Base-by-base conservation (phyloP, 2,888 invertebrate species). In the Leucophora obtusa region DNA sequence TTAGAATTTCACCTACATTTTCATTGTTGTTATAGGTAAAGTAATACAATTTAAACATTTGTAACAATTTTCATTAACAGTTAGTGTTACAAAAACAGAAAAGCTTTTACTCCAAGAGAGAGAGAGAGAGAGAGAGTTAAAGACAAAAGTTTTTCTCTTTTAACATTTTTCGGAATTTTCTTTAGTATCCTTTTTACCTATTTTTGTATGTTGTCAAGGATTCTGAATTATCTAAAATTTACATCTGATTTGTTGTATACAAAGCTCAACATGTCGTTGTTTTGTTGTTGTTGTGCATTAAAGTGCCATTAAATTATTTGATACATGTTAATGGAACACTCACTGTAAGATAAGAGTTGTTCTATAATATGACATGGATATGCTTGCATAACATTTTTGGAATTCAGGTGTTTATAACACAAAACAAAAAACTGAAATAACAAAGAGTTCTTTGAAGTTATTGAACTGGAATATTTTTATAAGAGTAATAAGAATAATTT, bases 1-100 rank as follows among this genome's bases (percentile, higher is more conserved):
- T 70, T 76, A 43, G n/a, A 66, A 54, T 60, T 71, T 77, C 77
- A 71, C 77, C 77, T 78, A 78, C 59, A 78, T 78, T 77, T 38
- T 71, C 8, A 33, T 21, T 24, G 14, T 60, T 28, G 24, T 24
- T 9, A 47, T 11, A 38, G 10, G 11, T 11, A 11, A 38, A 38
- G 38, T 28, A 7, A 5, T 14, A 38, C 38, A 38, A 38, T 38
- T 10, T 38, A 38, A 38, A 38, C 38, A 38, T 47, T 47, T n/a
- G 43, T 47, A 47, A 47, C 43, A 47, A 3, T n/a, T 14, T n/a
- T 1, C 6, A 17, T 38, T 53, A 70, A 59, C 58, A 14, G 24
- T 58, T 33, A 47, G 47, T 54, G 60, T 74, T 74, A 53, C 14
- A 24, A 1, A 1, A 38, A 58, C 53, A 66, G 11, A 59, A 58